Conservation (phyloP, 2,113 vertebrate species). For the Odobenus rosmarus region DNA sequence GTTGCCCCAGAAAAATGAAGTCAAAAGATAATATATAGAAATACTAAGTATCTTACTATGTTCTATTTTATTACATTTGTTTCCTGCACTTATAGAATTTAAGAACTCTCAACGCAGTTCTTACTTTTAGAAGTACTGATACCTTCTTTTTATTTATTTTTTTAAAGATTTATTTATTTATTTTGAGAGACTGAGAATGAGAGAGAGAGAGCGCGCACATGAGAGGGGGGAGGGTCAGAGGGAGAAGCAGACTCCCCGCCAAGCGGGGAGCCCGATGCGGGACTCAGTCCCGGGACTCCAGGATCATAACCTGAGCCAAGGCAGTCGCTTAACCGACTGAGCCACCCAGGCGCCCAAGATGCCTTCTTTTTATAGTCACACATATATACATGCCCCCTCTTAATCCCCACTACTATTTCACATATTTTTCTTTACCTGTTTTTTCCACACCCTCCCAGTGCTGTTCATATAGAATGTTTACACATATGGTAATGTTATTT, state of each 20-base stretch:
- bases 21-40: neutral
- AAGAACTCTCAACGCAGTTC: neutral
- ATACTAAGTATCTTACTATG: neutral
- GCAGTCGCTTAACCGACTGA: too few species aligned
- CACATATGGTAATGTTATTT: neutral
- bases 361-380: neutral
- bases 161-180: too few species aligned
- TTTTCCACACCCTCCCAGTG: neutral
- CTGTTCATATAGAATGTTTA: neutral
- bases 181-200: too few species aligned
- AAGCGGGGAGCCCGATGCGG: too few species aligned
- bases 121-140: neutral
- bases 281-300: too few species aligned
- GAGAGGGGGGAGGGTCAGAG: too few species aligned
- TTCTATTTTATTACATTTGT: neutral
- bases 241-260: too few species aligned
- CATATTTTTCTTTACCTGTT: neutral
- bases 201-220: too few species aligned
- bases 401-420: neutral
- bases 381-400: neutral
- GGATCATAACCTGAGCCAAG: too few species aligned
- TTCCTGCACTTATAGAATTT: neutral
- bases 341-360: too few species aligned
- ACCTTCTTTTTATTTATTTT: neutral
- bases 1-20: neutral